Evolutionary conservation across 2,888 invertebrate species (phyloP), one percentile per base, ranked within the genome.

Genomic region (Microplitis manilae): DNA sequence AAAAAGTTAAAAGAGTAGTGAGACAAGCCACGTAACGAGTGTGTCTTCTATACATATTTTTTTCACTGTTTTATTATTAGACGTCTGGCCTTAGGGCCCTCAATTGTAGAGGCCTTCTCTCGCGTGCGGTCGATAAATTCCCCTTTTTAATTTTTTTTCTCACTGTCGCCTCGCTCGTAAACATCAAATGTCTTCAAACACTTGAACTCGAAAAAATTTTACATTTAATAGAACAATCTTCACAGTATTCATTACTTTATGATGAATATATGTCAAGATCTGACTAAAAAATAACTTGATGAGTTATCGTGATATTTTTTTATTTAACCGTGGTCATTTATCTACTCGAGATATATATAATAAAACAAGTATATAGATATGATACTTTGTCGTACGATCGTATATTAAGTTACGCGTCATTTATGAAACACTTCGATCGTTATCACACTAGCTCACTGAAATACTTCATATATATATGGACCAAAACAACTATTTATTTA

Each of bases 391-490:
- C 67, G 6, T 30, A n/a, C 67, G 50, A 73, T 68, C 76, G 30
- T 78, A 78, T 79, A 71, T 64, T 65, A 60, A 64, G 76, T 70
- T 73, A 76, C 80, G 79, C 81, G 79, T 80, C 83, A 83, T 85
- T 84, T 84, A 85, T 85, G 84, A 83, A 81, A 79, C 80, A 83
- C 75, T 77, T 62, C 77, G 86, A 85, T 85, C 79, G 65, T 62
- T 79, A 85, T 85, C 86, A 20, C 40, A 79, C 13, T 50, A 68
- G 77, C 77, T 77, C 77, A 75, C 73, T 61, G 20, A 73, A 76
- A 81, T 81, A 79, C 81, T 81, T 83, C 15, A 15, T 68, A 39
- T 4, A 20, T 68, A 17, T 30, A 38, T 70, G 59, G 20, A 59
- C 60, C 59, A 71, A 71, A 71, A 61, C 61, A 38, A 40, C 61